Conservation (phyloP, 2,888 invertebrate genomes). For the Aethes cnicana region DNA sequence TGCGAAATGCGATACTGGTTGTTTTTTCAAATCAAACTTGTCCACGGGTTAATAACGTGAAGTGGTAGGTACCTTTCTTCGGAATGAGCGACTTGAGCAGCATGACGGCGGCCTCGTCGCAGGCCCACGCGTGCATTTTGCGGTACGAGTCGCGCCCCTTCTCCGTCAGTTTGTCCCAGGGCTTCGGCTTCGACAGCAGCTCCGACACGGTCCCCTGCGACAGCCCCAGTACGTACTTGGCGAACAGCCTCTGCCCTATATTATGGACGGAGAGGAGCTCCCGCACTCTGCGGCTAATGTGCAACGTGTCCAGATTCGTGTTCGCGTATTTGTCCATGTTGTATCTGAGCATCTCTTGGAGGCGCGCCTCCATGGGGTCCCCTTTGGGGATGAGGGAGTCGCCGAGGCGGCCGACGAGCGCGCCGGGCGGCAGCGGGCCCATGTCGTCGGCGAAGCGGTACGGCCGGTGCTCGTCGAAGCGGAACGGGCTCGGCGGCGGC, state of each 20-base stretch:
- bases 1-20: background rate
- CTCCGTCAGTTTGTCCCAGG: constrained; percentile 99
- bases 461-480: constrained; percentile 90
- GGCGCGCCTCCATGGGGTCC: constrained; percentile 95
- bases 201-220: constrained; percentile 99
- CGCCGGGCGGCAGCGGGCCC: constrained; percentile 88
- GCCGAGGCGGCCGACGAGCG: constrained; percentile 92
- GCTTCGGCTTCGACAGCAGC: constrained; percentile 98
- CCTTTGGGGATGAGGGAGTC: constrained; percentile 95
- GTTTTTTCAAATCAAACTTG: constrained; percentile 25
- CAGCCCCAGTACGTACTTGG: constrained; percentile 97
- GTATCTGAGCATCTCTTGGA: constrained; percentile 96
- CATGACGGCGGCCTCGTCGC: constrained; percentile 98
- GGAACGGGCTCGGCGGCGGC: constrained; percentile 85
- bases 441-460: constrained; percentile 93
- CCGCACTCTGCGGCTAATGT: constrained; percentile 95
- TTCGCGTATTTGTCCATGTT: constrained; percentile 98
- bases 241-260: constrained; percentile 98
- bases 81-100: constrained; percentile 98
- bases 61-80: constrained; percentile 96
- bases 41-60: constrained; percentile 40
- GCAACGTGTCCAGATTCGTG: constrained; percentile 96
- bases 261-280: constrained; percentile 98
- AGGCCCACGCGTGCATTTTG: constrained; percentile 99
- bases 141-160: constrained; percentile 99